Percentiles rank a stretch among this genome's conserved stretches.
Conservation (phyloP, 2,888 invertebrate genomes). For the Endotricha flammealis region DNA sequence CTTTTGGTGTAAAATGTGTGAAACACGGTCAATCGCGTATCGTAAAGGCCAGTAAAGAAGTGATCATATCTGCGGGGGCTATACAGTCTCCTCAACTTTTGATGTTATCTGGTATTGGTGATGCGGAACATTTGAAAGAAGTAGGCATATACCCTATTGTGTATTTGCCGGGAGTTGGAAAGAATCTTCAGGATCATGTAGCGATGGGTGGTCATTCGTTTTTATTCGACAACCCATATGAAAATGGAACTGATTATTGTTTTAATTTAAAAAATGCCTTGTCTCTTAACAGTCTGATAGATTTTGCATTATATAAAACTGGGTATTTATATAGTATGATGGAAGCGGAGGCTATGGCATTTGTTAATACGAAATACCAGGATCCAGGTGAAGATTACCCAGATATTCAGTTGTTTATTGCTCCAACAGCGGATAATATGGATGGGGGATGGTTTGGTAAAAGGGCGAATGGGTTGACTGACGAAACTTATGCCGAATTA, state of each 20-base stretch:
- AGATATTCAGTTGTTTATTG: conserved; percentile 87
- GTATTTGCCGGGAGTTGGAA: conserved; percentile 85
- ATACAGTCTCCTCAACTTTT: conserved; percentile 91
- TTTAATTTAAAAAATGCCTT: conserved; percentile 83
- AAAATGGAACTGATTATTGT: conserved; percentile 78
- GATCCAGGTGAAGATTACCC: conserved; percentile 84
- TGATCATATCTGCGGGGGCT: conserved; percentile 91
- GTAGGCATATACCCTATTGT: conserved; percentile 79
- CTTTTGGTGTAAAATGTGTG: conserved; percentile 83
- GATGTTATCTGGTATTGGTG: conserved; percentile 91
- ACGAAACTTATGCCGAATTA: conserved; percentile 82
- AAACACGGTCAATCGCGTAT: conserved; percentile 72
- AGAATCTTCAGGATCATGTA: conserved; percentile 90
- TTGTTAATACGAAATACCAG: conserved; percentile 85
- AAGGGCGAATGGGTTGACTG: conserved; percentile 81
- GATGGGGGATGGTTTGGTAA: conserved; percentile 88
- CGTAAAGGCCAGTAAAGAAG: conserved; percentile 84
- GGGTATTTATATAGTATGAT: conserved; percentile 88
- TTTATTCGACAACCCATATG: conserved; percentile 81
- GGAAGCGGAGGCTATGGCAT: conserved; percentile 88
- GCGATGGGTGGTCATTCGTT: conserved; percentile 88
- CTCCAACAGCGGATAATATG: conserved; percentile 85
- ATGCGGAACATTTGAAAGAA: conserved; percentile 79
- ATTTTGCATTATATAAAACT: conserved; percentile 78
- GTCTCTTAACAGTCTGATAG: conserved; percentile 78